Percentiles rank a stretch among this genome's conserved stretches.
These are phyloP conservation scores for Trogon surrucura DNA, from an alignment of 2,113 vertebrate genomes.

Conservation along the genomic window DNA sequence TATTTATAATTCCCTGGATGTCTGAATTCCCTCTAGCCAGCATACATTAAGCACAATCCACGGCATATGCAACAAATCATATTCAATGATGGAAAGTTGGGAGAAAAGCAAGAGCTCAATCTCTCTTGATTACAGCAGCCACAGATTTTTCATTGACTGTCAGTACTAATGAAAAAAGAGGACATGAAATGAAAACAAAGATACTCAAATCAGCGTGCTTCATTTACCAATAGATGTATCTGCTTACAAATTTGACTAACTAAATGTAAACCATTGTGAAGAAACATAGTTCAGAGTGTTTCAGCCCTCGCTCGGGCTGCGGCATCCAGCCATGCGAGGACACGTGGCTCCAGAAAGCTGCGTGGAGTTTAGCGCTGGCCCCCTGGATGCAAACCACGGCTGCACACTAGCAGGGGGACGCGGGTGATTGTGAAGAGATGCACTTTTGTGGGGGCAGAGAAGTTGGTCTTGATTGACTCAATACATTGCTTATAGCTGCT, in stretches of 20 bases:
- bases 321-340: background rate
- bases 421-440: background rate
- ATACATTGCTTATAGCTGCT: background rate
- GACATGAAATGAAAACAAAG: conserved; percentile 38
- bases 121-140: conserved; percentile 35
- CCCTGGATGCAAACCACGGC: background rate
- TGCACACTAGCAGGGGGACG: background rate
- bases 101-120: conserved; percentile 41
- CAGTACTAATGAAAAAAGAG: conserved; percentile 19
- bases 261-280: background rate
- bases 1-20: conserved; percentile 3
- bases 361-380: background rate
- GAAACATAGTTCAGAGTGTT: background rate
- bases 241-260: background rate
- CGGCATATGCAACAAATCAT: conserved; percentile 53
- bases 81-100: conserved; percentile 18
- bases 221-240: background rate
- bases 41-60: background rate
- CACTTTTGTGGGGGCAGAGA: background rate
- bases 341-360: background rate
- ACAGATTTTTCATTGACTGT: conserved; percentile 34
- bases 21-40: conserved; percentile 46
- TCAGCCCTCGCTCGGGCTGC: background rate
- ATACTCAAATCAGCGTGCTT: background rate
- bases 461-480: background rate